These are phyloP conservation scores for Anarrhichthys ocellatus DNA, from an alignment of 2,113 vertebrate genomes.

Conservation along the genomic window DNA sequence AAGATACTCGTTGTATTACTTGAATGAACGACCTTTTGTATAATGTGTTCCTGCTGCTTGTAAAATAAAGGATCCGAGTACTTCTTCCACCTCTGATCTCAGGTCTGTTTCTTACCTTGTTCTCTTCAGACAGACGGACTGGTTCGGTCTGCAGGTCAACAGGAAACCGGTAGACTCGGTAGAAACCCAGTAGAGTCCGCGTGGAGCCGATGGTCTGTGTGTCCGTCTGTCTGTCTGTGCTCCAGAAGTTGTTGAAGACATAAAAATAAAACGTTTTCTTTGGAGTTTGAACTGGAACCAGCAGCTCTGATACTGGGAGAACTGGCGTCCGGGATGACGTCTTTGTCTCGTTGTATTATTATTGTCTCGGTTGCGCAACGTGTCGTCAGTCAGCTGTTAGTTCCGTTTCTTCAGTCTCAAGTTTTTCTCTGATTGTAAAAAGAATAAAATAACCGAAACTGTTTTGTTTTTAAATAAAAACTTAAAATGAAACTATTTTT, in stretches of 20 bases:
- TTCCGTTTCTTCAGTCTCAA: neutral
- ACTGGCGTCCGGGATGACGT: conserved; percentile 46
- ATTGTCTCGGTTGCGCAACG: conserved; percentile 63
- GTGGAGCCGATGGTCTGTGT: neutral
- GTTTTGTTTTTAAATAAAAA: neutral
- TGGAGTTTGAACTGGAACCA: neutral
- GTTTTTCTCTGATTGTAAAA: neutral
- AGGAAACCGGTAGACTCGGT: conserved; percentile 34
- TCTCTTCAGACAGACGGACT: neutral
- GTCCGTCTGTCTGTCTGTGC: neutral
- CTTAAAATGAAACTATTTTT: neutral
- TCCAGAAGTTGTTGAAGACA: neutral
- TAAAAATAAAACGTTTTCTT: neutral
- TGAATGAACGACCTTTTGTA: neutral
- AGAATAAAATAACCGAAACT: neutral
- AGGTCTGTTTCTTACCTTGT: conserved; percentile 49
- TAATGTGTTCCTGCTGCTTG: neutral
- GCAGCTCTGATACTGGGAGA: conserved; percentile 30
- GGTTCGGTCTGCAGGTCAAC: conserved; percentile 11
- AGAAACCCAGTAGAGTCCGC: neutral
- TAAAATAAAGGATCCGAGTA: neutral
- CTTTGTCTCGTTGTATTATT: conserved; percentile 38
- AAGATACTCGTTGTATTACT: neutral
- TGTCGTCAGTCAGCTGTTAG: conserved; percentile 56
- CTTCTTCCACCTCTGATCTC: neutral